Percentiles rank a stretch among this genome's conserved stretches.
Evolutionary conservation across 30 jellyfish, hydroid and myxozoan species (phyloP).

Genomic region (Hydractinia echinata): DNA sequence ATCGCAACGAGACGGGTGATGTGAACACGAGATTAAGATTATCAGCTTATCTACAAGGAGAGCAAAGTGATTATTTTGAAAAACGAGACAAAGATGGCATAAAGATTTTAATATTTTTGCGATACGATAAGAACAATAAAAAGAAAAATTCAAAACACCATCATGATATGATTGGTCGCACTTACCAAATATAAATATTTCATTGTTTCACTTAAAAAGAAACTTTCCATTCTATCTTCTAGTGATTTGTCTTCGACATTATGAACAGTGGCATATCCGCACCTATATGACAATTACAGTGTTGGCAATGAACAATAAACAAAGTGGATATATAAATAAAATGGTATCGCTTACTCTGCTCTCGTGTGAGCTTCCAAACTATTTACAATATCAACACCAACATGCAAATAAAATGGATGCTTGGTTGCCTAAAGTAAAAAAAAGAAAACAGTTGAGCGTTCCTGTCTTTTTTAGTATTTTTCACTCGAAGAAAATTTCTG

Average conservation of each 20-base stretch:
- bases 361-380: slow-evolving; percentile 80
- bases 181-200: slow-evolving; percentile 86
- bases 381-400: slow-evolving; percentile 74
- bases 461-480: too few relatives aligned
- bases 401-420: slow-evolving; percentile 95
- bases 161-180: neutral
- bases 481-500: too few relatives aligned
- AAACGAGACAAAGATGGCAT: too few relatives aligned
- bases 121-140: too few relatives aligned
- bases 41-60: too few relatives aligned
- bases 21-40: too few relatives aligned
- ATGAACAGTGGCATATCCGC: slow-evolving; percentile 96
- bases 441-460: neutral
- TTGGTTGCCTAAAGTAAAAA: slow-evolving; percentile 75
- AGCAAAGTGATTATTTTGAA: too few relatives aligned
- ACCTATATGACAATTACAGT: slow-evolving; percentile 23
- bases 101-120: too few relatives aligned
- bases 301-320: too few relatives aligned
- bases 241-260: slow-evolving; percentile 71
- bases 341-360: slow-evolving; percentile 46
- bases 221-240: slow-evolving; percentile 98
- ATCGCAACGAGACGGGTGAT: too few relatives aligned
- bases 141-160: too few relatives aligned
- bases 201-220: slow-evolving; percentile 92
- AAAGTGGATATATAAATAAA: neutral